Base-by-base conservation (phyloP, 2,797 vertebrate species). In the Notolepis coatsorum region DNA sequence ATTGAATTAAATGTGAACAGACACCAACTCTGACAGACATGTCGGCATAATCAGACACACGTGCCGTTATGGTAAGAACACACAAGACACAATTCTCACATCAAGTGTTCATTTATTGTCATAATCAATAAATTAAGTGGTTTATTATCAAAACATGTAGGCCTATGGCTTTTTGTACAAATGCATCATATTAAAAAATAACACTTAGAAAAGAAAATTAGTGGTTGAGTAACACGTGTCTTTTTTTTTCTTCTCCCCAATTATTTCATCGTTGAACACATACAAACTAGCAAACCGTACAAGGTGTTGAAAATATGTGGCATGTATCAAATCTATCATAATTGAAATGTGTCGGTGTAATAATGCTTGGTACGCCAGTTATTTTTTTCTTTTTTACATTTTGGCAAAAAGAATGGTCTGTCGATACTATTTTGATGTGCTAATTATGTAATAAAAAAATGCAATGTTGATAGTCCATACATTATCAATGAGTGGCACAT, bases 61-160 rank as follows among this genome's bases (percentile, higher is more conserved):
- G n/a, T n/a, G n/a, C n/a, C n/a, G n/a, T n/a, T n/a, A n/a, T n/a
- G n/a, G n/a, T 27, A 56, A 52, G 8, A 2, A 5, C 3, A 30
- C 47, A 21, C 61, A 64, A 53, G 80, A 63, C 3, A 38, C 12
- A 7, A 25, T 23, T 0, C 31, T 71, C 69, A 78, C 84, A 77
- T 76, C 76, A 64, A 81, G 79, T 88, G 80, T 81, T 88, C 71
- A 84, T 89, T 91, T 91, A 90, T 91, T 90, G 86, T 90, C 84
- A 77, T 86, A 83, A 56, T 60, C 49, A 76, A 91, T 91, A 92
- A 91, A 90, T 92, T 89, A 89, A 87, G 74, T 81, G 68, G 79
- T 91, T 90, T 90, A 89, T 90, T 91, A 91, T 91, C 88, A 91
- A 91, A 92, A 90, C 85, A 88, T 80, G 80, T 85, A 81, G 80